Conservation (phyloP, 2,797 vertebrate genomes). For the Myotis daubentonii region DNA sequence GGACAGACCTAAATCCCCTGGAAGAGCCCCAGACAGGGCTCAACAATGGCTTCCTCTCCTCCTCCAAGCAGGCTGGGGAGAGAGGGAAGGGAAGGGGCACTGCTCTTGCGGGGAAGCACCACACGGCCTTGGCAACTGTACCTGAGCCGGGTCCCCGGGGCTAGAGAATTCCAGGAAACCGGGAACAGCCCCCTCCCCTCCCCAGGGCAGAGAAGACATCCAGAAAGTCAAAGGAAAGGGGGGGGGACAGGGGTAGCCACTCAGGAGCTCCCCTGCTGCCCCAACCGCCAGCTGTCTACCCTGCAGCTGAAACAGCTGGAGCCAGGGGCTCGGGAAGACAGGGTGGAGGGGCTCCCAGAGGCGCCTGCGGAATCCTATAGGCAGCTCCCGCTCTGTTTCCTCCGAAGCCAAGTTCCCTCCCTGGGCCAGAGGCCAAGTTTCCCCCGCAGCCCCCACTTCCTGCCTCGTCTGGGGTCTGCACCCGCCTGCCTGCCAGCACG, state of each 20-base stretch:
- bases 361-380: slow-evolving; percentile 49
- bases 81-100: neutral
- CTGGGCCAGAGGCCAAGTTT: slow-evolving; percentile 73
- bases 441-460: slow-evolving; percentile 76
- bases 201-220: slow-evolving; percentile 15
- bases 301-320: neutral
- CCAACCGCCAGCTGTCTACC: slow-evolving; percentile 35
- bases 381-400: slow-evolving; percentile 60
- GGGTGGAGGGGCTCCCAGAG: neutral
- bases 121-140: neutral
- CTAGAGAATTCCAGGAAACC: slow-evolving; percentile 62
- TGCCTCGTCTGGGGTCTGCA: slow-evolving; percentile 78
- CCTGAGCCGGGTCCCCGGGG: neutral
- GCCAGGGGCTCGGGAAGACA: neutral
- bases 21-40: neutral
- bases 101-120: neutral
- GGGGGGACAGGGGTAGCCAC: neutral
- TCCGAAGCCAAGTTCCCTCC: slow-evolving; percentile 68
- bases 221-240: neutral
- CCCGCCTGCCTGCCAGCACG: slow-evolving; percentile 68
- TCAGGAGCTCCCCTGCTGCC: slow-evolving; percentile 20
- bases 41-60: neutral
- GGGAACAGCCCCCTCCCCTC: slow-evolving; percentile 35
- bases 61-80: neutral
- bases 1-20: neutral